phyloP scores from a whole-genome alignment of 2,797 vertebrate genomes.

The Peromyscus eremicus region DNA sequence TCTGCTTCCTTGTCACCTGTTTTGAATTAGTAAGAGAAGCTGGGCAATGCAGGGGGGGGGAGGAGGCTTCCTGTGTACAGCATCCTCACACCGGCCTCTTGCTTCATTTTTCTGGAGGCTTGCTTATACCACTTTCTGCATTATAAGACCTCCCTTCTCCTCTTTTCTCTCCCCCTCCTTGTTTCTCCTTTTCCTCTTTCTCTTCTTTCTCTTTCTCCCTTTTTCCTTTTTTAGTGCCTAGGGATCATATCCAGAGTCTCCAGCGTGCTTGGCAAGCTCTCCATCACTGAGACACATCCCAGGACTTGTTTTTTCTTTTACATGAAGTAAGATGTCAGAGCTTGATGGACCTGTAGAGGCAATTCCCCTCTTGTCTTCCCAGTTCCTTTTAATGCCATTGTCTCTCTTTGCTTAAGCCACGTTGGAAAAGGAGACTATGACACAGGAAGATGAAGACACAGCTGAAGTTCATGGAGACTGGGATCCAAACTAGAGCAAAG shows the following conservation, averaged over 20 bases:
- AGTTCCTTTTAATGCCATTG: fast-evolving
- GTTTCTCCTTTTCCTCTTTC: background rate
- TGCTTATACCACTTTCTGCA: background rate
- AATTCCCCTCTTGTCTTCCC: background rate
- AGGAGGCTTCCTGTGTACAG: too few species aligned
- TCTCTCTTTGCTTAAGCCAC: background rate
- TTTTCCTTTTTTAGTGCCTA: too few species aligned
- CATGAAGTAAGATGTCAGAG: too few species aligned
- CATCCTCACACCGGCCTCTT: background rate
- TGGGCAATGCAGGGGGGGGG: too few species aligned
- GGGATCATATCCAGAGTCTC: background rate
- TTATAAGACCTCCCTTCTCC: background rate
- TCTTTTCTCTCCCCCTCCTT: background rate
- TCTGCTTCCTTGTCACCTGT: background rate
- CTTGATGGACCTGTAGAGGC: too few species aligned
- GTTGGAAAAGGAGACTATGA: background rate
- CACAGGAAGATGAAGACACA: background rate
- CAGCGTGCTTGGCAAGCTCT: background rate
- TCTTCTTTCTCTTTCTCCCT: background rate
- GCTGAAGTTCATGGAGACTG: background rate
- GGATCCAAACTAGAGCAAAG: background rate
- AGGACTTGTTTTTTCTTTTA: background rate
- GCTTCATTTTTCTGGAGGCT: background rate
- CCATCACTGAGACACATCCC: background rate
- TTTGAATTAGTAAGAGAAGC: background rate